phyloP scores from a whole-genome alignment of 2,113 vertebrate genomes.

The Anseranas semipalmata region DNA sequence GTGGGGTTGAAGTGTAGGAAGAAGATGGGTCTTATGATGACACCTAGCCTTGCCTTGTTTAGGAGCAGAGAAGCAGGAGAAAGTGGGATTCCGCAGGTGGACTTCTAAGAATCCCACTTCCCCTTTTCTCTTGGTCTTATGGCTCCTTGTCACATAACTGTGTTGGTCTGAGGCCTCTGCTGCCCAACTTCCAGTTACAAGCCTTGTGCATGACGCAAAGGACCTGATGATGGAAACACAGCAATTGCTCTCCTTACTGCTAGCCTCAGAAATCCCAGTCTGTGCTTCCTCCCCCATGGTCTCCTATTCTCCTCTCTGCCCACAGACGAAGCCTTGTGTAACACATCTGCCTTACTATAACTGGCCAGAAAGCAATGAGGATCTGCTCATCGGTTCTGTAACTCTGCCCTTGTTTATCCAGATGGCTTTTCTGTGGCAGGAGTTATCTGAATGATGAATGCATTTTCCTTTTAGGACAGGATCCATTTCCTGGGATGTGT shows the following conservation, averaged over 20 bases:
- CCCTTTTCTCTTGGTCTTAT: neutral
- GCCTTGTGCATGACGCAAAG: neutral
- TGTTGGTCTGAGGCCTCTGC: neutral
- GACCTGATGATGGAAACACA: neutral
- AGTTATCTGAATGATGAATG: slow-evolving; percentile 67
- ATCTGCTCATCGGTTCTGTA: slow-evolving; percentile 5
- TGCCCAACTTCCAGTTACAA: neutral
- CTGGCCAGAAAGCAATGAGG: slow-evolving; percentile 14
- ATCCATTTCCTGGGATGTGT: slow-evolving; percentile 66
- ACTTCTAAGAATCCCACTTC: neutral
- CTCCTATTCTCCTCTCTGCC: neutral
- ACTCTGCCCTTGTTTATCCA: slow-evolving; percentile 67
- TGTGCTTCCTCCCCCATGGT: neutral
- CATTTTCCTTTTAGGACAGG: slow-evolving; percentile 40
- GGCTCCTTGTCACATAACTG: neutral
- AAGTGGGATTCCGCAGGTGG: neutral
- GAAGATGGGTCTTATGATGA: neutral
- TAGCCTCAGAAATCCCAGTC: neutral
- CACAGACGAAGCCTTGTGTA: neutral
- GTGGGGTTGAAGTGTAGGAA: neutral
- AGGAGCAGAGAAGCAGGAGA: neutral
- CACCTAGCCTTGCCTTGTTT: neutral
- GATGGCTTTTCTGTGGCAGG: slow-evolving; percentile 61
- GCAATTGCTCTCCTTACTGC: neutral
- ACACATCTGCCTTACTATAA: slow-evolving; percentile 42